Evolutionary conservation across 2,113 vertebrate genomes (phyloP).

Genomic region (Ia io): DNA sequence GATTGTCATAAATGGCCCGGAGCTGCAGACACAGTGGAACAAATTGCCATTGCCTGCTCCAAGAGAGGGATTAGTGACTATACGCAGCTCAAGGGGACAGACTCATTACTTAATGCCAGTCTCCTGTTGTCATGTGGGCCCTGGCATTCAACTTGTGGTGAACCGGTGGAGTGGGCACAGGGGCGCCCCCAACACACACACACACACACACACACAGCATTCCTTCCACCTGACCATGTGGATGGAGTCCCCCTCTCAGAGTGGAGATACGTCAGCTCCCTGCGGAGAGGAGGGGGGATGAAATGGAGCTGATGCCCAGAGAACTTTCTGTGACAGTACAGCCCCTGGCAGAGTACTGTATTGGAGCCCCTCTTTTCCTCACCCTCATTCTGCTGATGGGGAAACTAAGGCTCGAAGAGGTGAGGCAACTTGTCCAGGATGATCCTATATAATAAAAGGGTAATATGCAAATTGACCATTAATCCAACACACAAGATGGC

Average conservation of each 20-base stretch:
- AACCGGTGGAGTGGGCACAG: background rate
- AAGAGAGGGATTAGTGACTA: slow-evolving; percentile 48
- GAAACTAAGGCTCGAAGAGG: background rate
- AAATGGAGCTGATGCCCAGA: background rate
- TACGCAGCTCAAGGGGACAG: slow-evolving; percentile 47
- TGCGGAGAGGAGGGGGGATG: background rate
- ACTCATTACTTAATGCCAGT: slow-evolving; percentile 57
- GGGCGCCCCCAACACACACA: background rate
- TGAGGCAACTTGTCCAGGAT: background rate
- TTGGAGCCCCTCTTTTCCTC: background rate
- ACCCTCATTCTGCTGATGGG: background rate
- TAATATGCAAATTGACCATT: too few relatives aligned
- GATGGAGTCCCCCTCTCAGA: background rate
- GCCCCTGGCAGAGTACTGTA: background rate
- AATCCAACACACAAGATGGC: too few relatives aligned
- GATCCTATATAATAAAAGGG: too few relatives aligned
- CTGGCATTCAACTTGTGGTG: background rate
- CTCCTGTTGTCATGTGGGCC: background rate
- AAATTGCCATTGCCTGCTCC: background rate
- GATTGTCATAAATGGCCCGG: slow-evolving; percentile 46
- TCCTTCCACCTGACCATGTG: background rate
- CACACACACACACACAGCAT: too few relatives aligned
- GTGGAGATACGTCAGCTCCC: background rate
- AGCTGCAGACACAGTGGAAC: slow-evolving; percentile 10
- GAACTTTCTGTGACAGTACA: accelerated